Evolutionary conservation across 2,113 vertebrate genomes (phyloP).

Genomic region (Serilophus lunatus): DNA sequence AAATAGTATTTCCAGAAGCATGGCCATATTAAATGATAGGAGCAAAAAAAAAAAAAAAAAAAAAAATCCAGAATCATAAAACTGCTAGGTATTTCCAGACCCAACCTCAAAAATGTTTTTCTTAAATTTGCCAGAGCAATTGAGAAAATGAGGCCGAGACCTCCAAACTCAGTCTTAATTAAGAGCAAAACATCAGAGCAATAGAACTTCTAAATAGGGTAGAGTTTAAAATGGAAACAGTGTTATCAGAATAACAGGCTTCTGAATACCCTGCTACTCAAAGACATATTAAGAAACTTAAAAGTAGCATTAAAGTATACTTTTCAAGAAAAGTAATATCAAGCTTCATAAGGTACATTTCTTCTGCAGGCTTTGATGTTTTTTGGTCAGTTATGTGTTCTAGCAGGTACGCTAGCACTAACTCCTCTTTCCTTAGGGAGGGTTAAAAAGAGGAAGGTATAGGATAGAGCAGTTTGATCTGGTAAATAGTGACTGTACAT

Average conservation of each 20-base stretch:
- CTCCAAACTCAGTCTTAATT: conserved; percentile 13
- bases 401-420: neutral
- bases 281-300: neutral
- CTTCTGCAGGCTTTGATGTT: neutral
- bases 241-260: neutral
- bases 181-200: neutral
- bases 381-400: neutral
- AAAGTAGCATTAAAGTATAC: neutral
- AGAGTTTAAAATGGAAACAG: neutral
- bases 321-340: neutral
- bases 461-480: neutral
- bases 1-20: neutral
- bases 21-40: neutral
- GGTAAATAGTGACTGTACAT: neutral
- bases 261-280: neutral
- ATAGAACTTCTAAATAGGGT: neutral
- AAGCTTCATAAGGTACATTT: neutral
- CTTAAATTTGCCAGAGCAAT: conserved; percentile 5
- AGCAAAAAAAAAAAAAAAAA: conserved; percentile 10
- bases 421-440: neutral
- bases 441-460: neutral
- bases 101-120: neutral
- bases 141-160: conserved; percentile 33
- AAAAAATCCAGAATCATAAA: conserved; percentile 19
- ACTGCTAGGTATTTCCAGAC: neutral